Conservation (phyloP, 2,888 invertebrate species). For the Caenorhabditis sp. region DNA sequence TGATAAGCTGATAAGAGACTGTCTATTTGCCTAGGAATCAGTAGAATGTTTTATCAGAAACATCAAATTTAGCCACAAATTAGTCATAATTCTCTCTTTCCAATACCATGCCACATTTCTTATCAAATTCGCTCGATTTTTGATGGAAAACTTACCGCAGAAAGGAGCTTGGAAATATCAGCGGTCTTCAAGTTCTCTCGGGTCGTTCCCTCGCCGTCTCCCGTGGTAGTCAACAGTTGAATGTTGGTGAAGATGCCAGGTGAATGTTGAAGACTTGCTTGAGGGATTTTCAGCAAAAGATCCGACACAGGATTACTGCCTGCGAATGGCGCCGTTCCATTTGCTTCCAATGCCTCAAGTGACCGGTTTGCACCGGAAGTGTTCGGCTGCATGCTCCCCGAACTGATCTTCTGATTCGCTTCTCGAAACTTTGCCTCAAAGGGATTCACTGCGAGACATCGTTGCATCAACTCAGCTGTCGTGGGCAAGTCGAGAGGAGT, state of each 20-base stretch:
- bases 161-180: constrained; percentile 70
- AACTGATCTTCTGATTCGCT: constrained; percentile 78
- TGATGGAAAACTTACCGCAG: constrained; percentile 28
- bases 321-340: constrained; percentile 72
- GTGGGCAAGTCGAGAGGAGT: constrained; percentile 77
- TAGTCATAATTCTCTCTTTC: constrained; percentile 21
- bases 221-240: constrained; percentile 73
- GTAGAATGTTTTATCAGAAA: not conserved
- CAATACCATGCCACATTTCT: not conserved
- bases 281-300: constrained; percentile 66
- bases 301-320: constrained; percentile 40
- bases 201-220: constrained; percentile 71
- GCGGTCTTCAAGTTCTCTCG: constrained; percentile 73
- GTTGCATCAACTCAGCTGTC: constrained; percentile 82
- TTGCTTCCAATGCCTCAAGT: constrained; percentile 71
- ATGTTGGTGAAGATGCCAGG: constrained; percentile 82
- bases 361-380: constrained; percentile 54
- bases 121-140: constrained; percentile 11
- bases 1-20: not conserved
- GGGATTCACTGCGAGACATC: constrained; percentile 81
- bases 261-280: constrained; percentile 70
- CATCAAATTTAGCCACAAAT: constrained; percentile 25
- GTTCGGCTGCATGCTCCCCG: constrained; percentile 54
- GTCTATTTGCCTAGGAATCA: not conserved
- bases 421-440: constrained; percentile 82